A percentile compares a stretch with the other conserved stretches of the same genome.
These are phyloP conservation scores for Stomatorhinus walkeri DNA, from an alignment of 2,797 vertebrate species.

Conservation along the genomic window DNA sequence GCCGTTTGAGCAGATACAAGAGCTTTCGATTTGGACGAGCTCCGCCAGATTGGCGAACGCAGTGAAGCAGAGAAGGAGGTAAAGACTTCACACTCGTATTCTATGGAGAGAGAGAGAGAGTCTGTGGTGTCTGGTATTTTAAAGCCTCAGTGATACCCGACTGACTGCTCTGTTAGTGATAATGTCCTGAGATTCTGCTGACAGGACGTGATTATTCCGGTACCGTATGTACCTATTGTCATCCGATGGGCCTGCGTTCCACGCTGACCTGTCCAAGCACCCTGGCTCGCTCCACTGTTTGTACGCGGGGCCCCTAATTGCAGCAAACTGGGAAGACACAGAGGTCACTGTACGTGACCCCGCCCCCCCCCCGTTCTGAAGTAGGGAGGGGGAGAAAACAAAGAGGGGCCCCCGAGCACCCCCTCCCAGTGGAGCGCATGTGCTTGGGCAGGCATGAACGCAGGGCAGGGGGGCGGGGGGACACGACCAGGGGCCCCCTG, in stretches of 20 bases:
- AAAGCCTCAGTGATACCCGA: not conserved
- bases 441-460: constrained; percentile 10
- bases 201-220: not conserved
- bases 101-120: not conserved
- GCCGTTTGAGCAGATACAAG: not conserved
- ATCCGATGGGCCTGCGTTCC: not conserved
- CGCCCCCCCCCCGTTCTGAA: not conserved
- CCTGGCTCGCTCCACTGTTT: not conserved
- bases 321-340: not conserved
- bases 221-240: not conserved
- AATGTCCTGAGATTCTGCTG: not conserved
- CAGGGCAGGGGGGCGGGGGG: not conserved
- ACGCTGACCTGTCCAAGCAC: not conserved
- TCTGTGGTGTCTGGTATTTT: not conserved
- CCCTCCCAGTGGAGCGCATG: not conserved
- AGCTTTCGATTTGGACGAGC: not conserved
- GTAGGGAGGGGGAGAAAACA: constrained; percentile 1
- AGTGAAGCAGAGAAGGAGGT: not conserved
- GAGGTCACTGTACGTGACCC: not conserved
- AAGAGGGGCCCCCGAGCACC: not conserved
- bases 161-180: not conserved
- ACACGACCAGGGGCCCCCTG: not conserved
- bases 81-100: not conserved
- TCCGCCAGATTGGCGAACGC: not conserved
- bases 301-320: not conserved